These are phyloP conservation scores for Oenanthe oenanthe DNA, from an alignment of 2,113 vertebrate species.

Conservation along the genomic window DNA sequence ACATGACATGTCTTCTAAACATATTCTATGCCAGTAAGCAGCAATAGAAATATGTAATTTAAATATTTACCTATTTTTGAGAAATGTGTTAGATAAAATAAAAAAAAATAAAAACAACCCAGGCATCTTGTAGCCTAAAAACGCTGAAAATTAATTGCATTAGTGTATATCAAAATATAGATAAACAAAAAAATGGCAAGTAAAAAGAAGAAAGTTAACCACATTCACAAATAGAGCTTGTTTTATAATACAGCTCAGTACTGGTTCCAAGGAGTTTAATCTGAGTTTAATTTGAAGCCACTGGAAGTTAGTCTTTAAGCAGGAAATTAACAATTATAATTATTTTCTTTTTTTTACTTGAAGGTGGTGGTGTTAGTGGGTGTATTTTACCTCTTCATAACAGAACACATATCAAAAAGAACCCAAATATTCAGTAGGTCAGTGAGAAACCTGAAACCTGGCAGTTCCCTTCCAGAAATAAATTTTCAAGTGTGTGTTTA, in stretches of 20 bases:
- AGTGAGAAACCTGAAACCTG: background rate
- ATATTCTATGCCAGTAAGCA: background rate
- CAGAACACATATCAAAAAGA: background rate
- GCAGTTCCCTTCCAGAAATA: background rate
- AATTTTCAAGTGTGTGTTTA: background rate
- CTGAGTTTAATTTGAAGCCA: background rate
- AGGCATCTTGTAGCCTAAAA: accelerated
- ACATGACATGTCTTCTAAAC: background rate
- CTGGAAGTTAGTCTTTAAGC: background rate
- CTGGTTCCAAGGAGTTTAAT: background rate
- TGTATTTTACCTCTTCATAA: background rate
- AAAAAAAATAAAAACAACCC: background rate
- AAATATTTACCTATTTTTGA: background rate
- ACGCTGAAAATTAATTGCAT: background rate
- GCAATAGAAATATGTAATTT: background rate
- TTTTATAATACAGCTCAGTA: background rate
- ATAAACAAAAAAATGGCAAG: background rate
- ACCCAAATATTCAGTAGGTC: background rate
- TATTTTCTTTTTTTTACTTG: background rate
- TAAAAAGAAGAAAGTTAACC: background rate
- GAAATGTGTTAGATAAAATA: background rate
- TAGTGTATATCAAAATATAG: background rate
- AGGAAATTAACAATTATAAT: background rate
- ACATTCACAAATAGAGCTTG: background rate
- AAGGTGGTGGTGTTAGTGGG: background rate